Percentiles rank a stretch among this genome's conserved stretches.
Evolutionary conservation across 2,797 vertebrate species (phyloP).

Genomic region (Sarcoramphus papa): DNA sequence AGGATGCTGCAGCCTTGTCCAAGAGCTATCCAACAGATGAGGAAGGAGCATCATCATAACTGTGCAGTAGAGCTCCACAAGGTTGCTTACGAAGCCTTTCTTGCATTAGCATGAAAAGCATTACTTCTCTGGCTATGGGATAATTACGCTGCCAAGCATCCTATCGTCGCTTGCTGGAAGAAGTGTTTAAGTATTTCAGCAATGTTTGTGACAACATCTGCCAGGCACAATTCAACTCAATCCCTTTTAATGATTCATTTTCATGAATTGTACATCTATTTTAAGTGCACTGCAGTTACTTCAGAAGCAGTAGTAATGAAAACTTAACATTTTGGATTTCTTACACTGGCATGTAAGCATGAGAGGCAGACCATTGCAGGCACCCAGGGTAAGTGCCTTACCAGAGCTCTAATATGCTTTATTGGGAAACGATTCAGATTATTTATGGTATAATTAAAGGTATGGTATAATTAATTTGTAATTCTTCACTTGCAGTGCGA

Average conservation of each 20-base stretch:
- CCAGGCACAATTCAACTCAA: constrained; percentile 28
- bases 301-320: not conserved
- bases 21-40: not conserved
- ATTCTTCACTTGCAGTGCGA: not conserved
- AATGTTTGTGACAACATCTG: constrained; percentile 52
- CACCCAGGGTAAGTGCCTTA: not conserved
- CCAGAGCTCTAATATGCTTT: not conserved
- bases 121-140: not conserved
- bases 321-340: not conserved
- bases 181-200: constrained; percentile 32
- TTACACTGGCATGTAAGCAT: not conserved
- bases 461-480: constrained; percentile 14
- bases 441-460: constrained; percentile 31
- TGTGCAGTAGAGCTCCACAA: not conserved
- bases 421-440: not conserved
- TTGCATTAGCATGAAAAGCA: not conserved
- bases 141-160: not conserved
- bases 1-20: not conserved
- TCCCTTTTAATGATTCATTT: constrained; percentile 50
- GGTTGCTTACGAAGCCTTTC: not conserved
- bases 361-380: not conserved
- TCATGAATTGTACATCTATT: constrained; percentile 37
- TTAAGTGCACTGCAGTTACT: constrained; percentile 1
- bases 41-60: not conserved
- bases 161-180: not conserved